These are phyloP conservation scores for Tetramorium simillimum DNA, from an alignment of 1,140 invertebrate genomes.

Conservation along the genomic window DNA sequence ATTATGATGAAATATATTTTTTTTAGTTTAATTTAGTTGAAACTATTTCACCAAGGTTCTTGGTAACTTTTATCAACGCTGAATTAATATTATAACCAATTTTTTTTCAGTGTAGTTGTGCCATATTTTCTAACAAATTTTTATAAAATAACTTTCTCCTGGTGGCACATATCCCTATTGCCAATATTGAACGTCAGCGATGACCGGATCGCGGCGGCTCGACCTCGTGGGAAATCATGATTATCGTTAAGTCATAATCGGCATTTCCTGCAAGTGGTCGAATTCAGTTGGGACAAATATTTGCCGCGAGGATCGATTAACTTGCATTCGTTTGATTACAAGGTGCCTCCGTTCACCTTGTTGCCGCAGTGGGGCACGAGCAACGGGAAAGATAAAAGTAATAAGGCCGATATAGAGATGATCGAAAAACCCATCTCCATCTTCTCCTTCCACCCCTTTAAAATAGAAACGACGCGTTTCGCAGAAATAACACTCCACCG, in stretches of 20 bases:
- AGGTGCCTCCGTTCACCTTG: background rate
- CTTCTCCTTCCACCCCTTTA: background rate
- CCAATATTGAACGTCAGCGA: background rate
- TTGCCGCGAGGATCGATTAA: constrained; percentile 45
- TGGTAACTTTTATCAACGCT: too few relatives aligned
- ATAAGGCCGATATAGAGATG: background rate
- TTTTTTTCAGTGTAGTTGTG: too few relatives aligned
- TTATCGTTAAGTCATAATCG: constrained; percentile 54
- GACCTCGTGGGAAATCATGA: constrained; percentile 47
- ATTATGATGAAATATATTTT: too few relatives aligned
- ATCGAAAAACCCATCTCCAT: background rate
- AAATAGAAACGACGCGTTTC: background rate
- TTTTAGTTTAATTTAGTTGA: too few relatives aligned
- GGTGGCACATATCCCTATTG: background rate
- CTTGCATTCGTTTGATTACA: constrained; percentile 34
- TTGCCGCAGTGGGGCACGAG: background rate
- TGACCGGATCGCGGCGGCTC: background rate
- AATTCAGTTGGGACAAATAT: constrained; percentile 49
- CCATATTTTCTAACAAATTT: background rate
- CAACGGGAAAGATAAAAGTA: background rate
- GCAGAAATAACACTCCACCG: background rate
- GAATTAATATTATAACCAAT: too few relatives aligned
- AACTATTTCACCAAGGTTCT: too few relatives aligned
- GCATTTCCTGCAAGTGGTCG: constrained; percentile 9
- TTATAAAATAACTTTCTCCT: background rate